Base-by-base conservation (phyloP, 2,888 invertebrate genomes). In the Argyresthia goedartella region DNA sequence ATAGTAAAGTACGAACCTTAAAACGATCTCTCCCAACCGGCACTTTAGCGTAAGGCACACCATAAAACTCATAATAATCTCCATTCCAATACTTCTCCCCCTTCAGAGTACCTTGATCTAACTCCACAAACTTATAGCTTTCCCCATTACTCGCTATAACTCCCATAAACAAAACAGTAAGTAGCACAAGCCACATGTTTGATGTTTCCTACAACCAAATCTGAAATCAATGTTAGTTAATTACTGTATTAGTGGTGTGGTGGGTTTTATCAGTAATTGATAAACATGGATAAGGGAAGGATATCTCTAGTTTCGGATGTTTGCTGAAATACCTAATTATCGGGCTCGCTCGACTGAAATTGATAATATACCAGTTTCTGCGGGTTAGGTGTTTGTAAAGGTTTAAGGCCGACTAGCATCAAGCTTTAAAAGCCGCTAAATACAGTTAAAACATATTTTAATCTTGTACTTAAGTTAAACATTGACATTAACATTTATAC, bases 81-180 rank as follows among this genome's bases (percentile, higher is more conserved):
- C 81, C 85, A 63, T 78, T 68, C 85, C 84, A 85, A 52, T 70
- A 80, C 42, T 80, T 81, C n/a, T 65, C 66, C 0, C 80, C 85
- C 1, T 61, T 60, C 1, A 85, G 67, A 1, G 56, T 59, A 0
- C 85, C 85, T 16, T 76, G 69, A 13, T 77, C 73, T 35, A 82
- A 58, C 1, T 63, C 50, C 0, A 85, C 73, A 2, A 62, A 57
- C 51, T 59, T 73, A 10, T 55, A 57, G 11, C 25, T 25, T 6
- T n/a, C n/a, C n/a, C 6, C 25, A 25, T 25, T 25, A 25, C 25
- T 45, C n/a, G 11, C 33, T 13, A 59, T 54, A 50, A 66, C 61
- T 57, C 50, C 57, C 2, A 55, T 52, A 11, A 72, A 13, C 49
- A 72, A 61, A 52, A 67, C 52, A 58, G 56, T 52, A 54, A 74